Evolutionary conservation across 2,797 vertebrate genomes (phyloP), one percentile per base, ranked within the genome.

Genomic region (Meriones psammophilus): DNA sequence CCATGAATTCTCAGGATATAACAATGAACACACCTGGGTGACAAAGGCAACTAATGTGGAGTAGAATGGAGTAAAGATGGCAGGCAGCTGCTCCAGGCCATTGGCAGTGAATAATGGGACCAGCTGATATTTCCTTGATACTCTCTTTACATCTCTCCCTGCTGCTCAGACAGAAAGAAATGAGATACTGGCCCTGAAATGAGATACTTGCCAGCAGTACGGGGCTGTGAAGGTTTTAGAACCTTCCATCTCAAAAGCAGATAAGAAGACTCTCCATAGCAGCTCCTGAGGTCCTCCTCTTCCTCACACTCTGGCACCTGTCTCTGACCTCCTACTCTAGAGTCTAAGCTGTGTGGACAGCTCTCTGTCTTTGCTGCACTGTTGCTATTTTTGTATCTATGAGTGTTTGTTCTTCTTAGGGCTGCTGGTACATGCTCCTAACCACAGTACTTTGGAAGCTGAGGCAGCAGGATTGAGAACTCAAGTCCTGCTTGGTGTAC

Each of bases 191-290:
- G 39, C 22, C 22, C 8, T 28, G 1, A 68, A 89, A 66, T 36
- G 50, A 62, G 8, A 3, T 58, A 92, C 81, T 50, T 95, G 69
- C 92, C 39, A 85, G 84, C 46, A 85, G 68, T 33, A 4, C 26
- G 26, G 62, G 76, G 92, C 68, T 81, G 26, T 87, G 22, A 54
- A 96, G 12, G 24, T 56, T 95, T 13, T 8, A 71, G 42, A 95
- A 89, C 9, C 33, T 93, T 94, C 73, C 39, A 28, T 73, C 14
- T 94, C 17, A 78, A 93, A 88, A 76, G 58, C 42, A 15, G 89
- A 42, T 42, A 8, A 89, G 39, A 91, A 36, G 28, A 71, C 28
- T 94, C 92, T 91, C 69, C 24, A 4, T 33, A 62, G n/a, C 8
- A 89, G 68, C 54, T 76, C 7, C 79, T 36, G 13, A 15, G 42